phyloP scores from a whole-genome alignment of 2,888 invertebrate species.

The Caenorhabditis angaria region DNA sequence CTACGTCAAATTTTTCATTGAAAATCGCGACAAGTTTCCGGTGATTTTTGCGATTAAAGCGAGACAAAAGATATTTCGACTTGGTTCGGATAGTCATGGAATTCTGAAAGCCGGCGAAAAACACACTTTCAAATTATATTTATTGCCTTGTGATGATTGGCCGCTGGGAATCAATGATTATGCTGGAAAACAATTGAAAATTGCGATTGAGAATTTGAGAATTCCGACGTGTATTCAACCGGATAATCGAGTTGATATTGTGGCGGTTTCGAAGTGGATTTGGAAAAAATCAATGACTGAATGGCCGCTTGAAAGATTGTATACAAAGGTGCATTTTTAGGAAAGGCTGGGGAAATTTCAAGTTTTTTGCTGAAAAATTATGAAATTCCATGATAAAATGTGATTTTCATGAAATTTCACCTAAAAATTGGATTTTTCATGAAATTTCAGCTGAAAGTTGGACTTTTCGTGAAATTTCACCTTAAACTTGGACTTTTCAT shows the following conservation, averaged over 20 bases:
- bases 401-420: no score
- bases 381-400: no score
- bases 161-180: conserved; percentile 25
- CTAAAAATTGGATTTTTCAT: no score
- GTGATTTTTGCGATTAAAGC: conserved; percentile 35
- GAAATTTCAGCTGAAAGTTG: no score
- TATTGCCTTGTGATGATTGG: conserved; percentile 40
- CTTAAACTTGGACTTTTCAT: no score
- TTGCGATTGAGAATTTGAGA: conserved; percentile 37
- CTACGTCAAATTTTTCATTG: conserved; percentile 30
- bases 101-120: conserved; percentile 24
- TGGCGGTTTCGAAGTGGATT: conserved; percentile 20
- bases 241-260: conserved; percentile 14
- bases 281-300: conserved; percentile 33
- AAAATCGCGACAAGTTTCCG: conserved; percentile 35
- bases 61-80: conserved; percentile 18
- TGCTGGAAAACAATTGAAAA: conserved; percentile 24
- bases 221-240: conserved; percentile 35
- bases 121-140: conserved; percentile 17
- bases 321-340: conserved; percentile 43
- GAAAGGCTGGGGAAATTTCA: no score
- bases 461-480: no score
- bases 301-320: conserved; percentile 36
- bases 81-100: conserved; percentile 13
- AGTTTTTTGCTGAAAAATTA: no score